A percentile compares a stretch with the other conserved stretches of the same genome.
Conservation (phyloP, 2,113 vertebrate genomes). For the Notarius lentiginosus region DNA sequence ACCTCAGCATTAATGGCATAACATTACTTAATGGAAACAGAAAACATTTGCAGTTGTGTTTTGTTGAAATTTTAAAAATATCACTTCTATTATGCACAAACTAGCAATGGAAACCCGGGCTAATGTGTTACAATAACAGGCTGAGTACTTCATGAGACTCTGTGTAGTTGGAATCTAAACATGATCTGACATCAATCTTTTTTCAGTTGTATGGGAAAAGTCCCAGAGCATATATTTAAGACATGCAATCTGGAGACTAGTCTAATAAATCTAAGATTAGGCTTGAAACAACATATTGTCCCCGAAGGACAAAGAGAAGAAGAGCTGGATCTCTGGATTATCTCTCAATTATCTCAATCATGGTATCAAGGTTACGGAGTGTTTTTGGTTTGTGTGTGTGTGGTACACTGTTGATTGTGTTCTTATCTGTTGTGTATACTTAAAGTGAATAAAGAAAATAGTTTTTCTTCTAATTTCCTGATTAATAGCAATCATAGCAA, state of each 20-base stretch:
- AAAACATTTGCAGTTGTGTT: too few species aligned
- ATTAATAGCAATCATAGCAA: background rate
- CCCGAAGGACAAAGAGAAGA: background rate
- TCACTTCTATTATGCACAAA: too few species aligned
- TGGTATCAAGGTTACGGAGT: background rate
- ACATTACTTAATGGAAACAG: too few species aligned
- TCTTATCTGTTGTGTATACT: background rate
- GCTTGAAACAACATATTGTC: background rate
- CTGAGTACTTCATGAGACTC: background rate
- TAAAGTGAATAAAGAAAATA: background rate
- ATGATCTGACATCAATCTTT: background rate
- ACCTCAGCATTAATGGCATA: too few species aligned
- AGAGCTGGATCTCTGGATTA: background rate
- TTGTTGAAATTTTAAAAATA: too few species aligned
- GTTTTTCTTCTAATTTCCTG: background rate
- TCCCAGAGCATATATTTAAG: slow-evolving; percentile 9
- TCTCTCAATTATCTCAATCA: background rate
- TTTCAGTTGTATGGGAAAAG: background rate
- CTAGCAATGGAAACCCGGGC: too few species aligned
- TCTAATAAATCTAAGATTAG: slow-evolving; percentile 28
- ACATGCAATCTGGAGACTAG: background rate
- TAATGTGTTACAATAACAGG: background rate
- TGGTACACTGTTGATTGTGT: background rate
- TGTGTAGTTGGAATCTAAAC: background rate
- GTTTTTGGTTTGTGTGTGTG: background rate